phyloP scores from a whole-genome alignment of 2,113 vertebrate genomes.

The Pica pica region DNA sequence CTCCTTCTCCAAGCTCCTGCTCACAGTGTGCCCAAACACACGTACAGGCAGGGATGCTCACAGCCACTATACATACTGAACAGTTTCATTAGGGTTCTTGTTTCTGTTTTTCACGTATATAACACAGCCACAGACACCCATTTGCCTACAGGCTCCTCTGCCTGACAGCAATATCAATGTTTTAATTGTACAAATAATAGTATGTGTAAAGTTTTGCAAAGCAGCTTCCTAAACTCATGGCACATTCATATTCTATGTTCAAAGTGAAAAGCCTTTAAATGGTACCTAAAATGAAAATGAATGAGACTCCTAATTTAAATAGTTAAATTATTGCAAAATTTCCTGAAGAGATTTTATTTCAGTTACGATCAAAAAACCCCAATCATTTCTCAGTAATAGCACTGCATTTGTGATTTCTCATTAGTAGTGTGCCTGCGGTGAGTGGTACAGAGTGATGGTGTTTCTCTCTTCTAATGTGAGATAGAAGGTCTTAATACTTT shows the following conservation, averaged over 20 bases:
- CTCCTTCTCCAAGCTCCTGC: background rate
- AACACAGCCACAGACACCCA: background rate
- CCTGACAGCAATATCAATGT: background rate
- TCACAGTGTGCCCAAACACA: no score
- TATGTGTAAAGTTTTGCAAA: background rate
- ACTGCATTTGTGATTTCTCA: background rate
- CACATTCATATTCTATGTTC: background rate
- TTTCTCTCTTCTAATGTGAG: background rate
- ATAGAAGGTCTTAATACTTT: background rate
- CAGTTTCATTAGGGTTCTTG: background rate
- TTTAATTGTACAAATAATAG: background rate
- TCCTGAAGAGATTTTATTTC: background rate
- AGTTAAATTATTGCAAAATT: background rate
- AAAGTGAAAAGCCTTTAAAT: background rate
- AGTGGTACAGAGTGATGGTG: background rate
- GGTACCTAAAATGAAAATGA: background rate
- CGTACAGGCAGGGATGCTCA: fast-evolving
- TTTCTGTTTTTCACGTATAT: background rate
- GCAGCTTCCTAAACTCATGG: background rate
- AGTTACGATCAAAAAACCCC: fast-evolving
- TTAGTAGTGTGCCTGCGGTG: background rate
- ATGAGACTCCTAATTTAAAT: background rate
- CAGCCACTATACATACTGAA: background rate
- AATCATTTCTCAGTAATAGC: background rate
- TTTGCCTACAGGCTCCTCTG: background rate